phyloP scores from a whole-genome alignment of 2,797 vertebrate genomes.

The Coregonus ussuriensis region DNA sequence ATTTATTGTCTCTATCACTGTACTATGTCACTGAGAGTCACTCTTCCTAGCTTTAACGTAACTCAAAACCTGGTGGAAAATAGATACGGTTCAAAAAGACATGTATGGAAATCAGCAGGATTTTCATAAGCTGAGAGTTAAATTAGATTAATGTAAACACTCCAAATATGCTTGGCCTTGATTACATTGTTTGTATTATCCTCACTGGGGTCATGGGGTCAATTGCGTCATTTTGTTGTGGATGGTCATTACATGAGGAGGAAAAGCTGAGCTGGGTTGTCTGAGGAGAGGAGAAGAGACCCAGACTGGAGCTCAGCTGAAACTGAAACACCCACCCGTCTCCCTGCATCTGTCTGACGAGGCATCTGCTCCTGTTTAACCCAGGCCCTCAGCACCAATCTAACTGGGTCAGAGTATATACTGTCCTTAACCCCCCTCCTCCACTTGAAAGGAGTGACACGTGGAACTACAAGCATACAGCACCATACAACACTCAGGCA shows the following conservation, averaged over 20 bases:
- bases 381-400: slow-evolving; percentile 43
- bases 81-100: slow-evolving; percentile 47
- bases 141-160: slow-evolving; percentile 67
- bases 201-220: slow-evolving; percentile 55
- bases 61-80: slow-evolving; percentile 44
- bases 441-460: slow-evolving; percentile 8
- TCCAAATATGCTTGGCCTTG: slow-evolving; percentile 43
- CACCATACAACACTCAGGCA: neutral
- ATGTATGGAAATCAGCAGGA: slow-evolving; percentile 36
- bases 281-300: slow-evolving; percentile 26
- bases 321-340: slow-evolving; percentile 44
- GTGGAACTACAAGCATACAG: slow-evolving; percentile 4
- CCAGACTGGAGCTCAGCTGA: slow-evolving; percentile 23
- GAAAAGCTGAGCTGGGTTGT: slow-evolving; percentile 39
- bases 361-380: slow-evolving; percentile 76
- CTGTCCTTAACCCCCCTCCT: slow-evolving; percentile 41
- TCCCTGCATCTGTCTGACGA: slow-evolving; percentile 32
- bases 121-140: slow-evolving; percentile 50
- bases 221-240: slow-evolving; percentile 56
- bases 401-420: slow-evolving; percentile 56
- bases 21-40: slow-evolving; percentile 16
- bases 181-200: slow-evolving; percentile 66
- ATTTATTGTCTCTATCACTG: neutral
- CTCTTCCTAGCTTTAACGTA: slow-evolving; percentile 33
- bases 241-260: slow-evolving; percentile 57